A percentile compares a stretch with the other conserved stretches of the same genome.
Evolutionary conservation across 1,140 invertebrate genomes (phyloP).

Genomic region (Scaptomyza graminum): DNA sequence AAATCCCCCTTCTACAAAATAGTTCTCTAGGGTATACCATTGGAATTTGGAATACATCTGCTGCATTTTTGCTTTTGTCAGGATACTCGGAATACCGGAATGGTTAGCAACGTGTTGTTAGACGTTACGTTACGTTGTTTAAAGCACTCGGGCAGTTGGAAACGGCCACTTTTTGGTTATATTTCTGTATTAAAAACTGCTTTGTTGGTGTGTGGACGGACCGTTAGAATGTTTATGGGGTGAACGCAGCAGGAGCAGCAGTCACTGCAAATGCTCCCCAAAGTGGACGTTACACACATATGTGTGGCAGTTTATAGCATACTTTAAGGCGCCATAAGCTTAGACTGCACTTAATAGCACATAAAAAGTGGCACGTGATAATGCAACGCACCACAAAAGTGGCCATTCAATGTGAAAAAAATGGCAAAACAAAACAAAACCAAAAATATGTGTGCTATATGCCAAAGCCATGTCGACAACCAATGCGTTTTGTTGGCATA

Average conservation of each 20-base stretch:
- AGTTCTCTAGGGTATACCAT: too few relatives aligned
- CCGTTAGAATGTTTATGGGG: slow-evolving; percentile 51
- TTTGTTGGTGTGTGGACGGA: slow-evolving; percentile 28
- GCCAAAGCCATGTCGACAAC: background rate
- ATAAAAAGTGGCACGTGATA: slow-evolving; percentile 77
- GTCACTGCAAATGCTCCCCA: slow-evolving; percentile 44
- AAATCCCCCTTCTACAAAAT: too few relatives aligned
- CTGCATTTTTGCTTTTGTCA: slow-evolving; percentile 4
- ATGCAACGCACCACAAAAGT: slow-evolving; percentile 75
- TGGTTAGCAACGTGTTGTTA: slow-evolving; percentile 3
- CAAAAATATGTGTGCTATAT: slow-evolving; percentile 4
- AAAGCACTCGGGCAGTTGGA: slow-evolving; percentile 32
- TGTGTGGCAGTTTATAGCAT: slow-evolving; percentile 65
- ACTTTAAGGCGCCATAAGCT: slow-evolving; percentile 74
- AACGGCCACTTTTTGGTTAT: slow-evolving; percentile 45
- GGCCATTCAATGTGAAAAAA: slow-evolving; percentile 49
- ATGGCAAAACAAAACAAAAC: too few relatives aligned
- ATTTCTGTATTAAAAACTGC: slow-evolving; percentile 52
- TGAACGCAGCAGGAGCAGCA: slow-evolving; percentile 1
- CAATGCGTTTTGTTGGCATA: slow-evolving; percentile 6
- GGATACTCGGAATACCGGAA: slow-evolving; percentile 1
- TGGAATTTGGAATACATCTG: slow-evolving; percentile 7
- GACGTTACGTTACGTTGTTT: slow-evolving; percentile 9
- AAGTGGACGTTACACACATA: slow-evolving; percentile 53
- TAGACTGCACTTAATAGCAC: slow-evolving; percentile 78